Evolutionary conservation across 2,888 invertebrate genomes (phyloP).

Genomic region (Idaea straminata): DNA sequence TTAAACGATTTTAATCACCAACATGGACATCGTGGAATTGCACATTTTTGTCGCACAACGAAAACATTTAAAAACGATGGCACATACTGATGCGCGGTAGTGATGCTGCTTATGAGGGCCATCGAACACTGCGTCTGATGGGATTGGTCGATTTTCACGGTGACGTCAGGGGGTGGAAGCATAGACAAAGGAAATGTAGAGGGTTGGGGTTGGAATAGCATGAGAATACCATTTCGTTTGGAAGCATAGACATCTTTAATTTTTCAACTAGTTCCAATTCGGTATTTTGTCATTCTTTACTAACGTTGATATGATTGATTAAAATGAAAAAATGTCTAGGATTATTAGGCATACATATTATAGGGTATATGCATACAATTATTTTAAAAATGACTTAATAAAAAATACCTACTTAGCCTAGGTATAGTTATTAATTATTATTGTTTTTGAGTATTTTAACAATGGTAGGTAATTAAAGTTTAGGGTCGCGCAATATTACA

Average conservation of each 20-base stretch:
- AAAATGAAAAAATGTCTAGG: too few species aligned
- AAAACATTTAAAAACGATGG: constrained; percentile 69
- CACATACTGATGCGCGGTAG: constrained; percentile 61
- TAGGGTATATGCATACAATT: too few species aligned
- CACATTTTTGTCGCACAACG: constrained; percentile 63
- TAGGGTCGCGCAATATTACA: too few species aligned
- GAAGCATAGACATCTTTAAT: background rate
- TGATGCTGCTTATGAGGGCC: constrained; percentile 63
- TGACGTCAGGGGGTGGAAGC: constrained; percentile 81
- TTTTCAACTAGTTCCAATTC: background rate
- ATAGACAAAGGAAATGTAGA: constrained; percentile 67
- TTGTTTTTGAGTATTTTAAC: too few species aligned
- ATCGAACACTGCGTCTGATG: constrained; percentile 74
- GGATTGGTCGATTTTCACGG: constrained; percentile 82
- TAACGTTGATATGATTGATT: too few species aligned
- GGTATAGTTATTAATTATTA: too few species aligned
- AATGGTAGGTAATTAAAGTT: too few species aligned
- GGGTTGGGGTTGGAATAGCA: constrained; percentile 48
- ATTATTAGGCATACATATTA: too few species aligned
- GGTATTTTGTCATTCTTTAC: background rate
- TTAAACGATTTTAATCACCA: constrained; percentile 65
- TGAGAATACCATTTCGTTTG: background rate
- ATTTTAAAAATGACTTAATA: too few species aligned
- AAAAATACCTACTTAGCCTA: too few species aligned
- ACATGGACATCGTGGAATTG: constrained; percentile 54